A percentile compares a stretch with the other conserved stretches of the same genome.
phyloP scores from a whole-genome alignment of 2,888 invertebrate species.

The Coleophora flavipennella region DNA sequence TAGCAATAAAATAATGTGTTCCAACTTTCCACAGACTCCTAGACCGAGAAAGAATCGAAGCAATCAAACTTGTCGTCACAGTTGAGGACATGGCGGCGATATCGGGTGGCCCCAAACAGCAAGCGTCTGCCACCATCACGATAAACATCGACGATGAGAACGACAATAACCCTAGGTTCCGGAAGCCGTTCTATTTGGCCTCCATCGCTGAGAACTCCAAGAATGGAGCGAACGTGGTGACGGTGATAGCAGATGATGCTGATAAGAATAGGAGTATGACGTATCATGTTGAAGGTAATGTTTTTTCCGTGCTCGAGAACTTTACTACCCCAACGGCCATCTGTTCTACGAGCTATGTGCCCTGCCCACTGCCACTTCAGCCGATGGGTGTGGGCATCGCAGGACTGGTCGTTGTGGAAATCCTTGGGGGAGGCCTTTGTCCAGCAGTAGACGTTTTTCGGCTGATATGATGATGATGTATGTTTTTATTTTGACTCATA shows the following conservation, averaged over 20 bases:
- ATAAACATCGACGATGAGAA: slow-evolving; percentile 88
- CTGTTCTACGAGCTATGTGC: no score
- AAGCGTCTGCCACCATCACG: slow-evolving; percentile 80
- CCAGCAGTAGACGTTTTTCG: no score
- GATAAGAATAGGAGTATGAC: slow-evolving; percentile 89
- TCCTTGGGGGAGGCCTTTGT: no score
- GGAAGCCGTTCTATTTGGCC: slow-evolving; percentile 83
- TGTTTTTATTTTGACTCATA: no score
- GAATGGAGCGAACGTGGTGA: slow-evolving; percentile 84
- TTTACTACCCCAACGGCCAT: no score
- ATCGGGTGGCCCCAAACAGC: slow-evolving; percentile 77
- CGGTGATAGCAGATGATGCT: slow-evolving; percentile 86
- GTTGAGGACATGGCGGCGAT: slow-evolving; percentile 90
- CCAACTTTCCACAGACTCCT: slow-evolving; percentile 64
- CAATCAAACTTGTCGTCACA: slow-evolving; percentile 80
- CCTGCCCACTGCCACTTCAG: no score
- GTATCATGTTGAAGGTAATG: slow-evolving; percentile 80
- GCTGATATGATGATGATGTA: no score
- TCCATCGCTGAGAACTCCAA: slow-evolving; percentile 91
- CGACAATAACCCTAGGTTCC: slow-evolving; percentile 90
- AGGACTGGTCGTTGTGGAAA: no score
- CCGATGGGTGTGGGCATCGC: no score
- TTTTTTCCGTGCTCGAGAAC: no score
- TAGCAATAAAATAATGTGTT: background rate
- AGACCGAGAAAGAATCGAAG: slow-evolving; percentile 88